phyloP scores from a whole-genome alignment of 1,140 invertebrate genomes.

The Atopsyche davidsoni region DNA sequence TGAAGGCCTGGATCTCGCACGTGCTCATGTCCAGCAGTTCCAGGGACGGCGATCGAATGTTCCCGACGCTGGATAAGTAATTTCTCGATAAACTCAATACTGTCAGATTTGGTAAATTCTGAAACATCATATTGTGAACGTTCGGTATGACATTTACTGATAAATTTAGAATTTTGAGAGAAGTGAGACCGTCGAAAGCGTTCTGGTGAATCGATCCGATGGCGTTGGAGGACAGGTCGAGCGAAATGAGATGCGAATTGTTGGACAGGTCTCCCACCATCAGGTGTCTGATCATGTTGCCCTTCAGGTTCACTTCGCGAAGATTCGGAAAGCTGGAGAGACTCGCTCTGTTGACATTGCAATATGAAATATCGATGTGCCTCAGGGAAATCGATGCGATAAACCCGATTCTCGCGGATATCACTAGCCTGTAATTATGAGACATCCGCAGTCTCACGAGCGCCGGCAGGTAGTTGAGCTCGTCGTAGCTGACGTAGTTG shows the following conservation, averaged over 20 bases:
- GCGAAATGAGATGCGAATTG: slow-evolving; percentile 52
- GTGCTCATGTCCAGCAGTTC: slow-evolving; percentile 51
- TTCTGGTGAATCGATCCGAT: slow-evolving; percentile 49
- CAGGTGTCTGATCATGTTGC: slow-evolving; percentile 54
- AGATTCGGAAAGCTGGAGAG: slow-evolving; percentile 55
- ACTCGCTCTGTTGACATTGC: slow-evolving; percentile 56
- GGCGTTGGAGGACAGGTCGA: slow-evolving; percentile 61
- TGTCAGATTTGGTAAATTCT: slow-evolving; percentile 49
- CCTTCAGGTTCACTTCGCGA: slow-evolving; percentile 49
- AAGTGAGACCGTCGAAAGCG: slow-evolving; percentile 51
- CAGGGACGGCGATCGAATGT: slow-evolving; percentile 50
- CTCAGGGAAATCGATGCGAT: slow-evolving; percentile 50
- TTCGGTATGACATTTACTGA: slow-evolving; percentile 59
- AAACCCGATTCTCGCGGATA: slow-evolving; percentile 35
- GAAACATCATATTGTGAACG: slow-evolving; percentile 49
- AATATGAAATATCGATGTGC: slow-evolving; percentile 56
- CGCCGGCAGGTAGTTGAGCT: slow-evolving; percentile 45
- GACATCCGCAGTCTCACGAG: slow-evolving; percentile 48
- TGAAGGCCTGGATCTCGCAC: slow-evolving; percentile 53
- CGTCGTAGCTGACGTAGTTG: slow-evolving; percentile 40
- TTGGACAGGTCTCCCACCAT: slow-evolving; percentile 52
- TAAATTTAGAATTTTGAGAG: slow-evolving; percentile 54
- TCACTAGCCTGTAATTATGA: slow-evolving; percentile 48
- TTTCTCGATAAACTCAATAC: slow-evolving; percentile 59
- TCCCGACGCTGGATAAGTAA: slow-evolving; percentile 53